Conservation (phyloP, 1,140 invertebrate genomes). For the Subanguina moxae region DNA sequence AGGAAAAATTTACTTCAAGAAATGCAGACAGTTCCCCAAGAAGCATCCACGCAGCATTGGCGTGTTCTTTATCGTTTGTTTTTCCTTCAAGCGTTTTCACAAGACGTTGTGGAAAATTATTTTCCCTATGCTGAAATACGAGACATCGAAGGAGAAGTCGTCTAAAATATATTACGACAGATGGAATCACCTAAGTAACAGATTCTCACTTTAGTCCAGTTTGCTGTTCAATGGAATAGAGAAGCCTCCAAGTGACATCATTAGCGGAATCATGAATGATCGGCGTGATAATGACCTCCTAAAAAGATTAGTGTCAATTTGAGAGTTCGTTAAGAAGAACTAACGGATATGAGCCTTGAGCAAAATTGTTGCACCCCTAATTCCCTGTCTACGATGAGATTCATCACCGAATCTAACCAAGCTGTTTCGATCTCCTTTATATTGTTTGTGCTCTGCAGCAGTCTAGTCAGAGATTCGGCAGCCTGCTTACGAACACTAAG, state of each 20-base stretch:
- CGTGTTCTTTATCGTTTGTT: conserved; percentile 3
- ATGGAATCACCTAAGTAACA: conserved; percentile 13
- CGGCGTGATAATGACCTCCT: conserved; percentile 28
- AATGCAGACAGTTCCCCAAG: conserved; percentile 31
- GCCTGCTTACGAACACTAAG: conserved; percentile 38
- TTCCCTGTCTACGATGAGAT: conserved; percentile 40
- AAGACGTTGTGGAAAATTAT: conserved; percentile 14
- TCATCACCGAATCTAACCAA: conserved; percentile 33
- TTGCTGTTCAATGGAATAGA: conserved; percentile 28
- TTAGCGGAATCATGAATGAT: conserved; percentile 14
- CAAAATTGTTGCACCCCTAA: conserved; percentile 24
- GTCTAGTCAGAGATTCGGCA: conserved; percentile 33
- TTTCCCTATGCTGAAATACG: conserved; percentile 13
- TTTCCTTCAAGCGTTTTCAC: conserved; percentile 16
- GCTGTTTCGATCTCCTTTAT: conserved; percentile 18
- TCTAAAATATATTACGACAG: conserved; percentile 29
- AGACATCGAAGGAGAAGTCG: conserved; percentile 21
- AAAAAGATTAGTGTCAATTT: neutral
- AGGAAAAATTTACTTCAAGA: conserved; percentile 23
- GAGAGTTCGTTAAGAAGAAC: neutral
- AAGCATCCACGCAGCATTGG: conserved; percentile 43
- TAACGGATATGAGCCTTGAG: conserved; percentile 32
- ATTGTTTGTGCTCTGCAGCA: conserved; percentile 6
- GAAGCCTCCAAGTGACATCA: conserved; percentile 13
- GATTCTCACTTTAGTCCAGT: conserved; percentile 12